phyloP scores from a whole-genome alignment of 2,888 invertebrate species.

The Diploptera punctata region DNA sequence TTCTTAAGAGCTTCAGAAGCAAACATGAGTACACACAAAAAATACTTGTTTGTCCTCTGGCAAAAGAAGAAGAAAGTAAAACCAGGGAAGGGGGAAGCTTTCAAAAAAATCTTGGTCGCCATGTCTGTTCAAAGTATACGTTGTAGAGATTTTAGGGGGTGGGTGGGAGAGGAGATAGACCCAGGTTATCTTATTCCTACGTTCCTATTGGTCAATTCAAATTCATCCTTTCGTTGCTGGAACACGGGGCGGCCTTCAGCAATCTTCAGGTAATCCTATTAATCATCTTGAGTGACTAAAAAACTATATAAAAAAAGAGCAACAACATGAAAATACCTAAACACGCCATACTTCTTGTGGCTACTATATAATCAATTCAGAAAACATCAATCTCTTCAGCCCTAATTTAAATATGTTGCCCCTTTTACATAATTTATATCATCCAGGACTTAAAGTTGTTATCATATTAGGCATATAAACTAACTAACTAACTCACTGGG shows the following conservation, averaged over 20 bases:
- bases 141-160: neutral
- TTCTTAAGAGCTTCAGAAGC: conserved; percentile 28
- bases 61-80: conserved; percentile 16
- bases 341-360: conserved; percentile 35
- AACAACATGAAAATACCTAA: conserved; percentile 32
- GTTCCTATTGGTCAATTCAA: conserved; percentile 41
- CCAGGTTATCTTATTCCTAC: conserved; percentile 20
- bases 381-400: conserved; percentile 27
- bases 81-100: conserved; percentile 48
- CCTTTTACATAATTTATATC: no score
- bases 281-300: conserved; percentile 39
- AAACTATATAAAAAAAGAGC: conserved; percentile 22
- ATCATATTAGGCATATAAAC: no score
- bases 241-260: conserved; percentile 37
- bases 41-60: conserved; percentile 33
- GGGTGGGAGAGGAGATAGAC: conserved; percentile 4
- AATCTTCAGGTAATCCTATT: conserved; percentile 41
- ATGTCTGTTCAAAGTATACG: conserved; percentile 29
- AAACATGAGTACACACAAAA: conserved; percentile 21
- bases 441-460: no score
- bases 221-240: conserved; percentile 34
- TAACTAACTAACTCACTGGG: no score
- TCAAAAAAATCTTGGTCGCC: conserved; percentile 28
- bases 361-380: conserved; percentile 19
- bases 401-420: neutral